Evolutionary conservation across 2,113 vertebrate genomes (phyloP).

Genomic region (Hypocryptadius cinnamomeus): DNA sequence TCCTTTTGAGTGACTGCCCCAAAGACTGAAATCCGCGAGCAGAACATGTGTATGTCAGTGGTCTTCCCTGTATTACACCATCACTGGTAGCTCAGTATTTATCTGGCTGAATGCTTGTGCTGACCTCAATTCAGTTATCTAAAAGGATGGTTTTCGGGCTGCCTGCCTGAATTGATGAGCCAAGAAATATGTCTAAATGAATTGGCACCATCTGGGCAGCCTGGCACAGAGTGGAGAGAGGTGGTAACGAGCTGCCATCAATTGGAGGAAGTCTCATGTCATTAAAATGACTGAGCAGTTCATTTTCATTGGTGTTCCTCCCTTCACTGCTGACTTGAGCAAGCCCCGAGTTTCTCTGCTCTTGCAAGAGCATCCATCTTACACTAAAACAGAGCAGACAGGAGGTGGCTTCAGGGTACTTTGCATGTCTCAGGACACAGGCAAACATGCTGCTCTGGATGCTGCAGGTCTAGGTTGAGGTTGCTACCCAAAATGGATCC

Average conservation of each 20-base stretch:
- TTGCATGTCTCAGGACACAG: neutral
- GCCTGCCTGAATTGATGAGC: slow-evolving; percentile 43
- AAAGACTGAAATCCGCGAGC: neutral
- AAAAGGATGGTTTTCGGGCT: slow-evolving; percentile 21
- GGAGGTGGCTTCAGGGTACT: neutral
- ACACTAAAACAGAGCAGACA: neutral
- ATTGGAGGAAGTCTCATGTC: neutral
- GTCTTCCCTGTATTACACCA: neutral
- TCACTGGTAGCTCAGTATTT: neutral
- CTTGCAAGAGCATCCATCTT: neutral
- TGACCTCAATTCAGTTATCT: slow-evolving; percentile 55
- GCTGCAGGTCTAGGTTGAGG: neutral
- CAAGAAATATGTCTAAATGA: slow-evolving; percentile 53
- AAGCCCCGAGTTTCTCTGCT: neutral
- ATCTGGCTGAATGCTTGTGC: neutral
- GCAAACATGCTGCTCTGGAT: neutral
- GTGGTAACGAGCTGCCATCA: slow-evolving; percentile 41
- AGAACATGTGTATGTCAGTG: neutral
- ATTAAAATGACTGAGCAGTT: slow-evolving; percentile 28
- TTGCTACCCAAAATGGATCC: neutral
- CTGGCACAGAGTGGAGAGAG: neutral
- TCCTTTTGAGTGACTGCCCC: neutral
- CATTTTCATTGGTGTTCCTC: neutral
- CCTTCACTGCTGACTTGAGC: neutral
- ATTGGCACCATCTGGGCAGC: slow-evolving; percentile 55